Conservation (phyloP, 2,888 invertebrate genomes). For the Eueremaeus valkanovi region DNA sequence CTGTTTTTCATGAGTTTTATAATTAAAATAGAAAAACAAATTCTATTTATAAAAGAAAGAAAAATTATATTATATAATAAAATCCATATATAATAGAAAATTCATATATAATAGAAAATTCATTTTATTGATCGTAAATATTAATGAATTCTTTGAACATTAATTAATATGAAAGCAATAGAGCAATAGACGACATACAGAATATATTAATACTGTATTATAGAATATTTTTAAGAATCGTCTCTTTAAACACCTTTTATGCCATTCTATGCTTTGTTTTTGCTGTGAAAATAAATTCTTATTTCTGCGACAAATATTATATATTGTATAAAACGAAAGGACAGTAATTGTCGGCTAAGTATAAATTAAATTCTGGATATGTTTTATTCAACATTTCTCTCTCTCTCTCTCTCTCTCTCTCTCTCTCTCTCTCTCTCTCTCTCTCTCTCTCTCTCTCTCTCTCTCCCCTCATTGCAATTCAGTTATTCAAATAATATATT, state of each 20-base stretch:
- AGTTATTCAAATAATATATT: background rate
- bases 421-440: slow-evolving; percentile 16
- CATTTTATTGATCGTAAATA: background rate
- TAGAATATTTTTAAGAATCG: no score
- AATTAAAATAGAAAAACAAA: background rate
- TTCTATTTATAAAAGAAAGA: background rate
- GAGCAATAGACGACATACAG: no score
- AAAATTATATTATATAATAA: background rate
- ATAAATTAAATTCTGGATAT: slow-evolving; percentile 16
- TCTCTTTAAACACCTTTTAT: background rate
- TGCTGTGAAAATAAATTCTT: background rate
- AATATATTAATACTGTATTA: no score
- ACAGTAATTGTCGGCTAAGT: slow-evolving; percentile 53
- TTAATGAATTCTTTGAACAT: background rate
- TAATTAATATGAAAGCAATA: no score
- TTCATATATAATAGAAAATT: no score
- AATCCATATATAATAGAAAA: background rate
- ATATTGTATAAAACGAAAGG: no score
- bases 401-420: slow-evolving; percentile 18
- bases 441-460: slow-evolving; percentile 27
- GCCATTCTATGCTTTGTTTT: background rate
- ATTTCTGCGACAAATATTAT: slow-evolving; percentile 49
- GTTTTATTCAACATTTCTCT: background rate
- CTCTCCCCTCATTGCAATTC: background rate
- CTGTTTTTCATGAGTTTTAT: background rate